A percentile compares a stretch with the other conserved stretches of the same genome.
Conservation (phyloP, 2,888 invertebrate genomes). For the Cosmia trapezina region DNA sequence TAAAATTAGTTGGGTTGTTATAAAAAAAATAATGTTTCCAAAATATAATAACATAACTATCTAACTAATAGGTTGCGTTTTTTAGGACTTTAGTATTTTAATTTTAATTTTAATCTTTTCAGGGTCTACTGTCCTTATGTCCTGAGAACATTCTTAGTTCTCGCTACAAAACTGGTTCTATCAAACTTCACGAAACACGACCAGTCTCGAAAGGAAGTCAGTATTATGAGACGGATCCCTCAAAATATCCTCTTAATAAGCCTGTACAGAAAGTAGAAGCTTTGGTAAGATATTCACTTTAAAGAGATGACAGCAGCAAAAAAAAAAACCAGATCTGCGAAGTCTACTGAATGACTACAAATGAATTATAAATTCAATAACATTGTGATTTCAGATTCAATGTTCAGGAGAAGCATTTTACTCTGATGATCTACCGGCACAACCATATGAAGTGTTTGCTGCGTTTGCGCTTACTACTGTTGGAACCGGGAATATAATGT, state of each 20-base stretch:
- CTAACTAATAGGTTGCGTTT: no score
- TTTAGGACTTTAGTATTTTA: no score
- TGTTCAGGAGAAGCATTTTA: slow-evolving; percentile 92
- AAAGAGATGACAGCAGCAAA: not conserved
- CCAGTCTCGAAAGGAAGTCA: slow-evolving; percentile 91
- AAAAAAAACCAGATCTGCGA: not conserved
- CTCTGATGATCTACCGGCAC: slow-evolving; percentile 90
- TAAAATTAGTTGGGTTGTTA: no score
- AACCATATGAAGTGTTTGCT: slow-evolving; percentile 91
- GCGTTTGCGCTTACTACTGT: slow-evolving; percentile 91
- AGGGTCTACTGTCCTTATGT: slow-evolving; percentile 89
- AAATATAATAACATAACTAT: no score
- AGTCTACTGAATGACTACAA: not conserved
- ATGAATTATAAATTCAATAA: not conserved
- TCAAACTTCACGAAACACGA: slow-evolving; percentile 80
- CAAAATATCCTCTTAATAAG: slow-evolving; percentile 92
- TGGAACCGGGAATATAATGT: slow-evolving; percentile 88
- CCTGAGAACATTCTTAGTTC: slow-evolving; percentile 80
- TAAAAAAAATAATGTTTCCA: no score
- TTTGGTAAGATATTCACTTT: slow-evolving; percentile 66
- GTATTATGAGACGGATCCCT: slow-evolving; percentile 90
- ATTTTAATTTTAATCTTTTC: slow-evolving; percentile 16
- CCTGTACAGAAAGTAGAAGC: slow-evolving; percentile 92
- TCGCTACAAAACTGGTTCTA: slow-evolving; percentile 84
- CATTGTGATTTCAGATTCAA: slow-evolving; percentile 81